Evolutionary conservation across 2,113 vertebrate genomes (phyloP), one percentile per base, ranked within the genome.

Genomic region (Cephalopterus ornatus): DNA sequence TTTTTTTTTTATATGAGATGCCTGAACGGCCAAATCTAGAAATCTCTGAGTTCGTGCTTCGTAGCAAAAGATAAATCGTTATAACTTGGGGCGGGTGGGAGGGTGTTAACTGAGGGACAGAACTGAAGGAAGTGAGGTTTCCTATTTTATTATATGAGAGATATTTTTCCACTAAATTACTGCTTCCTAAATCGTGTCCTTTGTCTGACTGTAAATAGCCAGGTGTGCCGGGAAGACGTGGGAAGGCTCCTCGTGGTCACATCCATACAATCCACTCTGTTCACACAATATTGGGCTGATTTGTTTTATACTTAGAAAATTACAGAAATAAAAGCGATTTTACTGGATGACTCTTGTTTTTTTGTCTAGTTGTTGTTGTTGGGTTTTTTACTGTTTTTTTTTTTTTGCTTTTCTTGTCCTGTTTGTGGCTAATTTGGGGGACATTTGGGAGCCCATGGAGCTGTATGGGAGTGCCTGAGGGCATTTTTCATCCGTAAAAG

Each of bases 271-370:
- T 89, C 95, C 95, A 90, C 93, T 96, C 93, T 93, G 92, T 93
- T 97, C 88, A 88, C 90, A 93, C 93, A 72, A 92, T 86, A 93
- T 96, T 80, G 96, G 96, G 71, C 93, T 95, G 92, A 92, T 95
- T 91, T 94, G 94, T 97, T 97, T 97, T 97, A 96, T 95, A 97
- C 96, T 93, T 89, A 82, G 9, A 46, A 94, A 97, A 97, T 83
- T 76, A 91, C 80, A 91, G 94, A 96, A 97, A 97, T 97, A 97
- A 97, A 97, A 95, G 84, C 76, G n/a, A 76, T 94, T 97, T 97
- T 96, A 71, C 92, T 96, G 94, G 94, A 94, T 46, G 30, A 28
- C 35, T 76, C 21, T 7, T 59, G n/a, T 22, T 4, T 10, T 12
- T 28, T 39, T 21, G 23, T 7, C 14, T 35, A 8, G 55, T 79